Evolutionary conservation across 2,888 invertebrate species (phyloP), one percentile per base, ranked within the genome.

Genomic region (Pinctada fucata): DNA sequence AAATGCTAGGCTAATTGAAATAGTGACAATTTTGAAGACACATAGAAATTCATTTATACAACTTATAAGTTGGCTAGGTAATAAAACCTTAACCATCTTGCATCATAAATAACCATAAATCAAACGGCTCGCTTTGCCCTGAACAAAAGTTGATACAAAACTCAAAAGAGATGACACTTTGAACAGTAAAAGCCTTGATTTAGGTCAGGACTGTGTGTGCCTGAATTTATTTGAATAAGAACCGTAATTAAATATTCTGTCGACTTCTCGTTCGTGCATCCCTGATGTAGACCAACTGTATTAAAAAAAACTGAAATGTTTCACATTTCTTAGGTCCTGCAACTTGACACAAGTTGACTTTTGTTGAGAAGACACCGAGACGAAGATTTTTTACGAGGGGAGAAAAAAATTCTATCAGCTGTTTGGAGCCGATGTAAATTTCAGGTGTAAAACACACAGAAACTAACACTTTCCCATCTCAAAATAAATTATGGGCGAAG

Each of bases 31-130:
- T 58, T 58, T 13, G 58, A 10, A 58, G 6, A 10, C 13, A 13
- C 58, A 1, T 58, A 58, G 6, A 58, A 13, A 31, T 31, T 31
- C 31, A 31, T 31, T 31, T 31, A 31, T 31, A 31, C 31, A 31
- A 58, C 58, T 6, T 58, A 13, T 10, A 13, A 10, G 58, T 58
- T 58, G 58, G 6, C 58, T 58, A 58, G 6, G 58, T 13, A 10
- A 58, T 58, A 58, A 58, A 58, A 58, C 58, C 58, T 13, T 58
- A 58, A 58, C 58, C 58, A 58, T 58, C 58, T 58, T 58, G 58
- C 58, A 58, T 58, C 13, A 58, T 58, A 58, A 58, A 58, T 13
- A 10, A 58, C 58, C 58, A 58, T 58, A 58, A 58, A 58, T 58
- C 58, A 10, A 58, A 6, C 31, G 31, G 13, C 58, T 13, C 8